These are phyloP conservation scores for Polydrusus cervinus DNA, from an alignment of 2,888 invertebrate species.

Conservation along the genomic window DNA sequence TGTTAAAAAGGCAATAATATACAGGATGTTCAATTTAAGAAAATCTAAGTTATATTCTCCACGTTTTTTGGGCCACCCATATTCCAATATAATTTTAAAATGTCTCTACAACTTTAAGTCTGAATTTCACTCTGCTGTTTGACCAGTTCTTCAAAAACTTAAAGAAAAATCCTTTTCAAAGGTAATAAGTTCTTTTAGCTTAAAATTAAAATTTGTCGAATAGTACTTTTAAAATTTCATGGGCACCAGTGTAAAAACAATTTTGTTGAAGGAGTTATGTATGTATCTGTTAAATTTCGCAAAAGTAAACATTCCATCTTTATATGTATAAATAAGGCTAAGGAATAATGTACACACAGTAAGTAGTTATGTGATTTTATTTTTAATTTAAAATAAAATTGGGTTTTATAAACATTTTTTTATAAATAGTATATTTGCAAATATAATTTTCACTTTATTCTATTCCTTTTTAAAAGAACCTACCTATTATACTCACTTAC, in stretches of 20 bases:
- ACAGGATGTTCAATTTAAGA: no score
- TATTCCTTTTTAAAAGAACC: no score
- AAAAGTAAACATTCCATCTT: conserved; percentile 6
- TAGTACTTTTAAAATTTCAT: background rate
- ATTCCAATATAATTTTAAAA: no score
- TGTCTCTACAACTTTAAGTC: no score
- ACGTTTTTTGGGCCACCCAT: no score
- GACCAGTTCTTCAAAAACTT: no score
- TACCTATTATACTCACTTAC: no score
- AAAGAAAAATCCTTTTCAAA: background rate
- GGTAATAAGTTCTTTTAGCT: background rate
- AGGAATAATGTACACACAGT: conserved; percentile 4
- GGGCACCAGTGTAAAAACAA: background rate
- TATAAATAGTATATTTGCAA: no score
- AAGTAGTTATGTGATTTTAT: background rate
- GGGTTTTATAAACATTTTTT: background rate
- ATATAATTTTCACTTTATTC: no score
- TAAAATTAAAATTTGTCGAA: background rate
- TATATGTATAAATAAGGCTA: background rate
- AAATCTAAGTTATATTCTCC: no score
- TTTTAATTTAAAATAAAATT: conserved; percentile 5
- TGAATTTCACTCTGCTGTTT: no score
- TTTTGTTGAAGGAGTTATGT: conserved; percentile 5
- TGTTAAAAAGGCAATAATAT: no score
- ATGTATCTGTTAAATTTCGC: background rate